Conservation (phyloP, 1,140 invertebrate genomes). For the Portunus trituberculatus region DNA sequence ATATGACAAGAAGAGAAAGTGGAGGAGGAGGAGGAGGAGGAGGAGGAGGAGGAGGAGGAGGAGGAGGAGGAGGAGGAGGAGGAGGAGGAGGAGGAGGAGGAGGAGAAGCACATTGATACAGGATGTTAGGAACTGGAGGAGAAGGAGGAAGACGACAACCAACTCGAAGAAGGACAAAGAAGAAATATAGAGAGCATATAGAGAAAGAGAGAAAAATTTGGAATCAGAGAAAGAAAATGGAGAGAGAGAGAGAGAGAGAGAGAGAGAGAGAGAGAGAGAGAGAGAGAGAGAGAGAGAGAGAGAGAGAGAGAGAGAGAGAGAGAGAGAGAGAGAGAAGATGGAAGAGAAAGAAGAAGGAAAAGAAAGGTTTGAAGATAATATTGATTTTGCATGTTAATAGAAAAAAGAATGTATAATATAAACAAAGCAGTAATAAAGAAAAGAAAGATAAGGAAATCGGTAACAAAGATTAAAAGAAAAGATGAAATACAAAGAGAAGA, state of each 20-base stretch:
- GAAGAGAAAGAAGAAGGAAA: background rate
- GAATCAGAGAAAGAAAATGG: background rate
- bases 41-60: background rate
- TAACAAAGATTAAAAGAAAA: background rate
- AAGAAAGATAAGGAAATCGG: background rate
- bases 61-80: background rate
- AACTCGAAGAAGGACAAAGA: background rate
- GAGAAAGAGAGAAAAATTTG: background rate
- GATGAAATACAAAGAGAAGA: background rate
- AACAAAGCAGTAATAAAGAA: background rate
- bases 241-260: no score
- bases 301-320: no score
- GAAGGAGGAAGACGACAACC: background rate
- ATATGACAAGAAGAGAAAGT: background rate
- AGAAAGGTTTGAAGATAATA: background rate
- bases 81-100: conserved; percentile 23
- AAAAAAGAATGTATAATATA: background rate
- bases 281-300: background rate
- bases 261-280: no score
- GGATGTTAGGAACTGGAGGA: background rate
- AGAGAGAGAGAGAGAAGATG: no score
- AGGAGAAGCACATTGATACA: background rate
- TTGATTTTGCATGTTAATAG: background rate
- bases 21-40: background rate
- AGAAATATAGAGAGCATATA: background rate